Conservation (phyloP, 2,113 vertebrate species). For the Pycnonotus jocosus region DNA sequence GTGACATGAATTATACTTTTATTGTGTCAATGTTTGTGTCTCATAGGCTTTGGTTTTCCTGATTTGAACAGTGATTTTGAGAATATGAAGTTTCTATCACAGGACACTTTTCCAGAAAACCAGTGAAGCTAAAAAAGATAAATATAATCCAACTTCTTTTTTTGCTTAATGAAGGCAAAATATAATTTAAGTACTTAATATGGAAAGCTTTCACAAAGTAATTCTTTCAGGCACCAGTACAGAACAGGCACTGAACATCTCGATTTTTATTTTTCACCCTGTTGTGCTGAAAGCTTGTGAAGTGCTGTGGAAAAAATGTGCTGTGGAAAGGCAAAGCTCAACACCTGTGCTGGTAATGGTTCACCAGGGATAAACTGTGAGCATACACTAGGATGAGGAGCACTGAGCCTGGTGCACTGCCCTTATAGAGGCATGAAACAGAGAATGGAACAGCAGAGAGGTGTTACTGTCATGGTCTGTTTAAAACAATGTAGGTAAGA, state of each 20-base stretch:
- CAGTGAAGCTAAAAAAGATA: not conserved
- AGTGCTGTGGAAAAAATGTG: not conserved
- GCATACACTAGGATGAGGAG: not conserved
- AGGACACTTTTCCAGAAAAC: not conserved
- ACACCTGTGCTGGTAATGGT: not conserved
- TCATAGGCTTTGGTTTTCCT: not conserved
- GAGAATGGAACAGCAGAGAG: not conserved
- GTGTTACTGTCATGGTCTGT: not conserved
- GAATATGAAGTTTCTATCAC: not conserved
- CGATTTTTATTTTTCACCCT: not conserved
- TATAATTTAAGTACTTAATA: not conserved
- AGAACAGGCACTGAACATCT: not conserved
- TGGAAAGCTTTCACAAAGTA: not conserved
- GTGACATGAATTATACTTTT: not conserved
- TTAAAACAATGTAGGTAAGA: not conserved
- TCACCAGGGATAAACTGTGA: not conserved
- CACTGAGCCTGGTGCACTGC: not conserved
- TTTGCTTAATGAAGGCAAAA: not conserved
- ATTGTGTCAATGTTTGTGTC: not conserved
- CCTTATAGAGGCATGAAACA: not conserved
- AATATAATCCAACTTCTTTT: not conserved
- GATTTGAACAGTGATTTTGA: not conserved
- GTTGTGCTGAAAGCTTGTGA: not conserved
- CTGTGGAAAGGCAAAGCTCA: not conserved
- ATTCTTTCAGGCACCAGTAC: not conserved